Conservation (phyloP, 1,140 invertebrate species). For the Aporrectodea caliginosa region DNA sequence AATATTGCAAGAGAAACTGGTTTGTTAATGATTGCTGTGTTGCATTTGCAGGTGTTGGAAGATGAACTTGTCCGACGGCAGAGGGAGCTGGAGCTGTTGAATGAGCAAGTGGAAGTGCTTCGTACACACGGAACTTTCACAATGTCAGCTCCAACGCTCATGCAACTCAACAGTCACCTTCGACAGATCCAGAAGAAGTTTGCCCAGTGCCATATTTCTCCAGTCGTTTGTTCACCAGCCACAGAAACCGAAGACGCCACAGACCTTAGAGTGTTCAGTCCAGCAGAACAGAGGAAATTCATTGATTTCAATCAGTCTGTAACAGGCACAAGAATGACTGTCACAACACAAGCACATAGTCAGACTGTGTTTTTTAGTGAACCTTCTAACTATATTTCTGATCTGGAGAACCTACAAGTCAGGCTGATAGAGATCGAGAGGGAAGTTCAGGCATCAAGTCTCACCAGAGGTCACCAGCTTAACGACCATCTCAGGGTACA, state of each 20-base stretch:
- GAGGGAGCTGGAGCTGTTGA: not conserved
- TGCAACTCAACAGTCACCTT: not conserved
- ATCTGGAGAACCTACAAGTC: too few species aligned
- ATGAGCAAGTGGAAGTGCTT: not conserved
- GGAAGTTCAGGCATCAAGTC: too few species aligned
- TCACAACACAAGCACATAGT: too few species aligned
- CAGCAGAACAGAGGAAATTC: not conserved
- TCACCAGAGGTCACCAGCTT: too few species aligned
- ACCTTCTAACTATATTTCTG: too few species aligned
- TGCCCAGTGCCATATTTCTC: not conserved
- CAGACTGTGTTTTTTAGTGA: too few species aligned
- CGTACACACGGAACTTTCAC: not conserved
- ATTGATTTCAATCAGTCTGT: constrained; percentile 3
- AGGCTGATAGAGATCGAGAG: too few species aligned
- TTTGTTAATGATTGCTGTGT: too few species aligned
- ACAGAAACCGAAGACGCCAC: not conserved
- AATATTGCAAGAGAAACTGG: too few species aligned
- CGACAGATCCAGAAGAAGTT: not conserved
- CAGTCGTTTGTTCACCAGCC: not conserved
- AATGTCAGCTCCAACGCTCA: not conserved
- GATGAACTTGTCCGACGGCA: not conserved
- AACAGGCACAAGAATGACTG: too few species aligned
- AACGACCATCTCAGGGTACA: too few species aligned
- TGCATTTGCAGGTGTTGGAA: not conserved
- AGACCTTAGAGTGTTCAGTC: not conserved